Base-by-base conservation (phyloP, 2,888 invertebrate genomes). In the Brenthis daphne region DNA sequence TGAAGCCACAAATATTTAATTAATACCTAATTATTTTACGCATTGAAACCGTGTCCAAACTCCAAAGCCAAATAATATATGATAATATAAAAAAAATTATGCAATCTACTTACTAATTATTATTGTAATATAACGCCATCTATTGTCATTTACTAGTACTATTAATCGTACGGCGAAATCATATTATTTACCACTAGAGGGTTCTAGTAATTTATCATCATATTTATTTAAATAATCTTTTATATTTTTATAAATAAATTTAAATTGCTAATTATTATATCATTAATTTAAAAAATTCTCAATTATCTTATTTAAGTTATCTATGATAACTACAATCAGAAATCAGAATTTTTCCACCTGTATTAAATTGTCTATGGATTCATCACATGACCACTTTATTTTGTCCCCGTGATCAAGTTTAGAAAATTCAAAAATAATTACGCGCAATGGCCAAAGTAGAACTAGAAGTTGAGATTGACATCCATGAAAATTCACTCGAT, bases 341-440 rank as follows among this genome's bases (percentile, higher is more conserved):
- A 60, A 20, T 33, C 43, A 13, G 37, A n/a, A 60, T 47, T 64
- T 24, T 67, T 20, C 47, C 55, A 68, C 75, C 78, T 77, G 77
- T 77, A 69, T 33, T 61, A 73, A 70, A 67, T 84, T 84, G 84
- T 87, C 85, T 89, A 80, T 90, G 82, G 75, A 72, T 63, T 80
- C 79, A 87, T 95, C 95, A 95, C 95, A 95, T 95, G 95, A 95
- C 95, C 95, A 89, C 90, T 93, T 89, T 93, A 93, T 88, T 94
- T 94, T 95, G 95, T 94, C 94, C 95, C 95, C 95, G 95, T 95
- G 95, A 95, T 94, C 95, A 94, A 93, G 91, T 94, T 88, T 93
- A 91, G 92, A 89, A 94, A 94, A 94, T 94, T 94, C 94, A 94
- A 94, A 94, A 94, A 93, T 93, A 93, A 92, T 92, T 89, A 85